phyloP scores from a whole-genome alignment of 2,113 vertebrate genomes.

The Anoura caudifer region DNA sequence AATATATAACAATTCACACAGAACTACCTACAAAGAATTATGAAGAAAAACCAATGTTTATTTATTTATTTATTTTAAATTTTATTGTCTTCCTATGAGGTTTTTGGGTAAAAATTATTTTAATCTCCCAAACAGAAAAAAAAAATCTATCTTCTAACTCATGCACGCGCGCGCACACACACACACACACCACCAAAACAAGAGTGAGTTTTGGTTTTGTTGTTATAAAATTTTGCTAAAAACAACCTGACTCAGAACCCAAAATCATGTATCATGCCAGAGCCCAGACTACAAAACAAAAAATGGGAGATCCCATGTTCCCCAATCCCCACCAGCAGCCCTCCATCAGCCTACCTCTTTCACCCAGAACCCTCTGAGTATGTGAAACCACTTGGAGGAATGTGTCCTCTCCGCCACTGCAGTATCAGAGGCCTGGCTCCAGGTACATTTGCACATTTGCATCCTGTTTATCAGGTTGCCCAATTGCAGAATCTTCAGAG shows the following conservation, averaged over 20 bases:
- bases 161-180: background rate
- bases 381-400: constrained; percentile 14
- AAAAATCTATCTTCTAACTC: constrained; percentile 2
- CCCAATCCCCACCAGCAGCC: background rate
- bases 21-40: background rate
- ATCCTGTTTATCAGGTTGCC: constrained; percentile 69
- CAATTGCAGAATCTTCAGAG: constrained; percentile 64
- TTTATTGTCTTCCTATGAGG: background rate
- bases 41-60: background rate
- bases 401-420: background rate
- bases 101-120: background rate
- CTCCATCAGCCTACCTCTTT: background rate
- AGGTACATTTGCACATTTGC: constrained; percentile 57
- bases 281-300: background rate
- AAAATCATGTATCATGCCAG: background rate
- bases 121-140: background rate
- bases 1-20: background rate
- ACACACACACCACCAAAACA: background rate
- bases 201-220: background rate
- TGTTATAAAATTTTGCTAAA: background rate
- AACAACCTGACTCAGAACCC: background rate
- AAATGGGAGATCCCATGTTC: rapidly evolving
- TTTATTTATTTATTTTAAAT: background rate
- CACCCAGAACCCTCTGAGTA: background rate
- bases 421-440: background rate